Evolutionary conservation across 2,888 invertebrate genomes (phyloP).

Genomic region (Heteropelma amictum): DNA sequence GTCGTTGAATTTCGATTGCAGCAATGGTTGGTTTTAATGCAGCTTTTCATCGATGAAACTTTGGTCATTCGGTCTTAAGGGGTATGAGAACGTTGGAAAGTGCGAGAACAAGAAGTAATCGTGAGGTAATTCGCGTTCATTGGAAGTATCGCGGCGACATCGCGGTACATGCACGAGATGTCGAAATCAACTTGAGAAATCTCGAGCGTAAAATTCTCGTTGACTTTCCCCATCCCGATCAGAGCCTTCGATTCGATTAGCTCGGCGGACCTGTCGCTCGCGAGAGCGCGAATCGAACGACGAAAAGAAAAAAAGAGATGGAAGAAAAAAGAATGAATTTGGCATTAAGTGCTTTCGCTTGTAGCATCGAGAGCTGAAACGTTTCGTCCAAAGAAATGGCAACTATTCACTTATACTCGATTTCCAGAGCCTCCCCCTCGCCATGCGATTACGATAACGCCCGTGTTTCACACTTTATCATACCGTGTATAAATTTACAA

Average conservation of each 20-base stretch:
- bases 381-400: conserved; percentile 25
- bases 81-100: neutral
- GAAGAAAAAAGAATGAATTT: conserved; percentile 65
- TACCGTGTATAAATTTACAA: neutral
- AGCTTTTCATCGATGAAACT: neutral
- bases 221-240: conserved; percentile 35
- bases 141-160: neutral
- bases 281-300: conserved; percentile 40
- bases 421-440: conserved; percentile 18
- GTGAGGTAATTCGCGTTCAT: neutral
- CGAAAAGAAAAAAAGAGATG: too few relatives aligned
- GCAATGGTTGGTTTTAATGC: too few relatives aligned
- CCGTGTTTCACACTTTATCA: conserved; percentile 22
- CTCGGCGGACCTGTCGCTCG: conserved; percentile 55
- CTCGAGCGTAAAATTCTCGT: conserved; percentile 30
- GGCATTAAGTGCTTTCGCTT: conserved; percentile 64
- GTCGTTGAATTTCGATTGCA: too few relatives aligned
- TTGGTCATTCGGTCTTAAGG: neutral
- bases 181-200: conserved; percentile 4
- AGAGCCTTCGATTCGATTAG: conserved; percentile 64
- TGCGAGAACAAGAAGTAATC: neutral
- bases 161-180: neutral
- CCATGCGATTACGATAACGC: conserved; percentile 28
- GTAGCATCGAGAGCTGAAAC: conserved; percentile 46
- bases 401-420: conserved; percentile 4